Evolutionary conservation across 1,140 invertebrate species (phyloP).

Genomic region (Hyles vespertilio): DNA sequence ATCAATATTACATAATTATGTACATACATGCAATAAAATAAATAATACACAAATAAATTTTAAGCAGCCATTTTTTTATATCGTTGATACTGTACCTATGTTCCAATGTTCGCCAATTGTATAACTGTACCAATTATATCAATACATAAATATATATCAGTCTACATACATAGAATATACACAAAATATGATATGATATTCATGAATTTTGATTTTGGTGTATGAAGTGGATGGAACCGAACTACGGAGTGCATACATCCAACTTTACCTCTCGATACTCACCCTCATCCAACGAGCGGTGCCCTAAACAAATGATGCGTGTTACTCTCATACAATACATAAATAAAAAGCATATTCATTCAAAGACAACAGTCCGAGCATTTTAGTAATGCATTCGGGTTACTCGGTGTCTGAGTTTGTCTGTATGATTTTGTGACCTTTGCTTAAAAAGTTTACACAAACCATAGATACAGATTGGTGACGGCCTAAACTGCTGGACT

Average conservation of each 20-base stretch:
- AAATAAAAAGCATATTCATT: neutral
- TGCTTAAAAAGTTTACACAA: neutral
- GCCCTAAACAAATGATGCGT: conserved; percentile 52
- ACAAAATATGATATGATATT: neutral
- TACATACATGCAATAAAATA: conserved; percentile 1
- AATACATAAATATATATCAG: neutral
- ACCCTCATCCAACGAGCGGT: conserved; percentile 58
- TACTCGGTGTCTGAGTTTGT: too few species aligned
- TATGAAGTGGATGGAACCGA: conserved; percentile 2
- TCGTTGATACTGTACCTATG: too few species aligned
- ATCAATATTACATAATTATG: conserved; percentile 1
- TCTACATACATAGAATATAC: neutral
- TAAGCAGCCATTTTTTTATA: too few species aligned
- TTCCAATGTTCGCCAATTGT: too few species aligned
- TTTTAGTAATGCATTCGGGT: too few species aligned
- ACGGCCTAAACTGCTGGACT: too few species aligned
- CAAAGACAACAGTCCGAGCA: neutral
- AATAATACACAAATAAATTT: neutral
- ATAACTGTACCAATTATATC: too few species aligned
- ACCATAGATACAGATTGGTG: neutral
- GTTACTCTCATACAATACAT: neutral
- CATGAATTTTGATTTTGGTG: neutral
- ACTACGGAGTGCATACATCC: conserved; percentile 30
- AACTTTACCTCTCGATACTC: conserved; percentile 41
- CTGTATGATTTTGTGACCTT: neutral